These are phyloP conservation scores for Caloenas nicobarica DNA, from an alignment of 2,113 vertebrate genomes.

Conservation along the genomic window DNA sequence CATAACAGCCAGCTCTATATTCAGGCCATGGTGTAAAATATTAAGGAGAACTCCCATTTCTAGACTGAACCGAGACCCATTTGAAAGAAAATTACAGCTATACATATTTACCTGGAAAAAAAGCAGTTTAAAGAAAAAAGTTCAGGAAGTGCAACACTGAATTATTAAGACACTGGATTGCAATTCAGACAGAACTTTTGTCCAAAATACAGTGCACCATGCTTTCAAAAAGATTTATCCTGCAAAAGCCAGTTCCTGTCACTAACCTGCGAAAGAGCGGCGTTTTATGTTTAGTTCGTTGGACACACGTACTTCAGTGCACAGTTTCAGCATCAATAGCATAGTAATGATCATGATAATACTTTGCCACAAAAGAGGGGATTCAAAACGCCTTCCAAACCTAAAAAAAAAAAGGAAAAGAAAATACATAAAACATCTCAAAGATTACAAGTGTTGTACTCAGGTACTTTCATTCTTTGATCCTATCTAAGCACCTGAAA, in stretches of 20 bases:
- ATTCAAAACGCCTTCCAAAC: conserved; percentile 92
- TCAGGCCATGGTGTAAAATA: neutral
- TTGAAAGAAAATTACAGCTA: neutral
- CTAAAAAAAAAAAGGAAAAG: conserved; percentile 53
- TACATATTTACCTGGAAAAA: neutral
- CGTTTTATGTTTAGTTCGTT: conserved; percentile 86
- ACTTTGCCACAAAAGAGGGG: conserved; percentile 92
- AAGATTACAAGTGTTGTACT: neutral
- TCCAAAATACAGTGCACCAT: neutral
- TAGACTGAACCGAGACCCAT: neutral
- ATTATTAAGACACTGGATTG: neutral
- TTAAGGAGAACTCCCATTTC: neutral
- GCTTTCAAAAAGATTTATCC: neutral
- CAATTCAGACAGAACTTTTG: neutral
- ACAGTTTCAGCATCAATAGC: conserved; percentile 93
- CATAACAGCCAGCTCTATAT: neutral
- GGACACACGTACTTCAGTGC: conserved; percentile 87
- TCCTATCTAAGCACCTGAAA: neutral
- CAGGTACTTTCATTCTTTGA: neutral
- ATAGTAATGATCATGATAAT: conserved; percentile 94
- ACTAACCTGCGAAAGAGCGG: conserved; percentile 91
- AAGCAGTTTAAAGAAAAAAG: neutral
- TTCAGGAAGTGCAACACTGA: neutral
- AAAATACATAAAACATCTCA: neutral
- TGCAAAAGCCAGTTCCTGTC: neutral